Base-by-base conservation (phyloP, 2,797 vertebrate genomes). In the Etheostoma perlongum region DNA sequence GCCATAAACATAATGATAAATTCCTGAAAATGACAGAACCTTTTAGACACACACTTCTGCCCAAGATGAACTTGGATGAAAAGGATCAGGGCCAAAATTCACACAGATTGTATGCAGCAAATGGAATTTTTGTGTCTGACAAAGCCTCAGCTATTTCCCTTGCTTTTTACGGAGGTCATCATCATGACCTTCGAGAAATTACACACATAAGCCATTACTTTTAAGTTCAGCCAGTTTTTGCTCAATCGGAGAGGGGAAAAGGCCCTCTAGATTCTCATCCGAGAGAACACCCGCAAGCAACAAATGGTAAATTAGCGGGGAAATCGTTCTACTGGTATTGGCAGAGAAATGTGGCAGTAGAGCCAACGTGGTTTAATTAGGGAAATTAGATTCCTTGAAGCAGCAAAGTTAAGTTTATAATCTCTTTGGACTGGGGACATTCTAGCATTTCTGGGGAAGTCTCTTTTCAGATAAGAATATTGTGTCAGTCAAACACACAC, bases 331-430 rank as follows among this genome's bases (percentile, higher is more conserved):
- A 85, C 88, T 85, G 90, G 92, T 80, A 64, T 87, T 90, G 83
- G 90, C 86, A 87, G 78, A 71, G 48, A 85, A 86, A 88, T 27
- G 76, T 74, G 70, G 82, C 81, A 74, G 83, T 57, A 40, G 75
- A 82, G 91, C 91, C 91, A 91, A 87, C 78, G 47, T 85, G 82
- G 87, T 93, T 94, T 94, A 93, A 94, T 95, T 94, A 95, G 93
- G 93, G 90, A 94, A 94, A 95, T 94, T 73, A 94, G 85, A 93
- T 90, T 94, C 88, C 87, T 91, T 88, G 88, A 92, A 91, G 91
- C 90, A 88, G 90, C 91, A 92, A 93, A 95, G 89, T 95, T 92
- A 92, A 91, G 92, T 89, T 93, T 88, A 95, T 95, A 94, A 95
- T 95, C 90, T 93, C 86, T 91, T 89, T 89, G 86, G 91, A 93